These are phyloP conservation scores for Cheumatopsyche charites DNA, from an alignment of 1,140 invertebrate genomes.

Conservation along the genomic window DNA sequence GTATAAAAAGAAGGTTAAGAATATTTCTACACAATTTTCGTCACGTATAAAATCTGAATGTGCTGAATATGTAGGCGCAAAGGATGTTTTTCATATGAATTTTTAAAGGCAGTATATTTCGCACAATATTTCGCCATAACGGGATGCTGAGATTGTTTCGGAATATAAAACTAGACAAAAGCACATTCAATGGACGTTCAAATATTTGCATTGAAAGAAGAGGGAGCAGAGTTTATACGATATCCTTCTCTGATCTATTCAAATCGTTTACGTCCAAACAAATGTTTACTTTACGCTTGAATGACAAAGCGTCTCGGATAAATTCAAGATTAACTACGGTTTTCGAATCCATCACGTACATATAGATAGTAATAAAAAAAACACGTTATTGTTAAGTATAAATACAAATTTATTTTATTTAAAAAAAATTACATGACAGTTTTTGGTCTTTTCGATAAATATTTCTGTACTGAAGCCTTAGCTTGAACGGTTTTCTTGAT, in stretches of 20 bases:
- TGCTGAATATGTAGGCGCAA: background rate
- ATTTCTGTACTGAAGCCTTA: slow-evolving; percentile 66
- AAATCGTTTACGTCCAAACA: slow-evolving; percentile 37
- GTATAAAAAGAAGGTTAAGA: too few species aligned
- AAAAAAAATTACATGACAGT: slow-evolving; percentile 16
- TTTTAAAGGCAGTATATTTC: too few species aligned
- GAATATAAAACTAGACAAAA: slow-evolving; percentile 17
- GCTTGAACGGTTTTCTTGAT: slow-evolving; percentile 62
- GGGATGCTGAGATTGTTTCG: background rate
- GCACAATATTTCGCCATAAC: background rate
- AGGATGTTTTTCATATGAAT: background rate
- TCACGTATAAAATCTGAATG: too few species aligned
- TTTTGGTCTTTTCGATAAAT: slow-evolving; percentile 67
- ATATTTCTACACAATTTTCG: too few species aligned
- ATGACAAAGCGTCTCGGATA: too few species aligned
- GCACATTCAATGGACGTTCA: slow-evolving; percentile 20
- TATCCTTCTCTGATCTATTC: slow-evolving; percentile 31
- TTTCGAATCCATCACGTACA: background rate
- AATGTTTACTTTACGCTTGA: slow-evolving; percentile 32
- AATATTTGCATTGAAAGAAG: slow-evolving; percentile 28
- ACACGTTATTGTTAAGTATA: background rate
- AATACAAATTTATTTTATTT: background rate
- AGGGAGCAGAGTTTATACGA: slow-evolving; percentile 22
- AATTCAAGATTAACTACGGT: slow-evolving; percentile 6
- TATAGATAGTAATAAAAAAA: background rate